Percentiles rank a stretch among this genome's conserved stretches.
These are phyloP conservation scores for Nomada lathburiana DNA, from an alignment of 2,888 invertebrate genomes.

Conservation along the genomic window DNA sequence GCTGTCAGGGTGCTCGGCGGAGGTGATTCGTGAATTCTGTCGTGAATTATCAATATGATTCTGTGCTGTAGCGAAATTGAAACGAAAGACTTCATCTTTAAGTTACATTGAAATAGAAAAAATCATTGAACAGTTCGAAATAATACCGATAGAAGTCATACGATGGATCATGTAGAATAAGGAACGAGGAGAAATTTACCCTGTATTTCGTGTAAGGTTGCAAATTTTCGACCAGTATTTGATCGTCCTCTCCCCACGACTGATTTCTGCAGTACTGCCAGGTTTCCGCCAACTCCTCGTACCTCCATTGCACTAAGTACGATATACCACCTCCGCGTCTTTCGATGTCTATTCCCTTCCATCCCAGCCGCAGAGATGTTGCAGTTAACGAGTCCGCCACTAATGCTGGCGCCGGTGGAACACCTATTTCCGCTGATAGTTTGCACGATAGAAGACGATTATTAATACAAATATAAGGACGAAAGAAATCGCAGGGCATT, in stretches of 20 bases:
- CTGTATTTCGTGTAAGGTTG: conserved; percentile 95
- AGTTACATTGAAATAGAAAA: no score
- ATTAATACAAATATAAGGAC: no score
- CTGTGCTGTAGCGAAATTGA: no score
- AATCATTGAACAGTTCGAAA: no score
- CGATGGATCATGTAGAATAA: no score
- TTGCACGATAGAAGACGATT: conserved; percentile 10
- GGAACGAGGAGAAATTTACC: conserved; percentile 85
- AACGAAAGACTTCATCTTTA: no score
- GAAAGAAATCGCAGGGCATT: background rate
- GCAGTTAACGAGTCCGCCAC: conserved; percentile 92
- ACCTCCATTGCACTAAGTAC: conserved; percentile 91
- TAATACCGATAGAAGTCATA: no score
- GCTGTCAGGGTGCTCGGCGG: no score
- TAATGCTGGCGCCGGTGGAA: conserved; percentile 90
- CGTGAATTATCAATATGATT: no score
- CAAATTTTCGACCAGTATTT: conserved; percentile 91
- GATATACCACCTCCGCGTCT: conserved; percentile 85
- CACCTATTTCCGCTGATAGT: conserved; percentile 87
- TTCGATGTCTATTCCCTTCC: conserved; percentile 86
- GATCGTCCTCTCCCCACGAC: conserved; percentile 88
- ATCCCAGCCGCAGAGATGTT: conserved; percentile 92
- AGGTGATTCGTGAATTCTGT: no score
- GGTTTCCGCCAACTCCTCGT: conserved; percentile 88
- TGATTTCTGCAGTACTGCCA: conserved; percentile 94